These are phyloP conservation scores for Theodoxus fluviatilis DNA, from an alignment of 2,888 invertebrate genomes.

Conservation along the genomic window DNA sequence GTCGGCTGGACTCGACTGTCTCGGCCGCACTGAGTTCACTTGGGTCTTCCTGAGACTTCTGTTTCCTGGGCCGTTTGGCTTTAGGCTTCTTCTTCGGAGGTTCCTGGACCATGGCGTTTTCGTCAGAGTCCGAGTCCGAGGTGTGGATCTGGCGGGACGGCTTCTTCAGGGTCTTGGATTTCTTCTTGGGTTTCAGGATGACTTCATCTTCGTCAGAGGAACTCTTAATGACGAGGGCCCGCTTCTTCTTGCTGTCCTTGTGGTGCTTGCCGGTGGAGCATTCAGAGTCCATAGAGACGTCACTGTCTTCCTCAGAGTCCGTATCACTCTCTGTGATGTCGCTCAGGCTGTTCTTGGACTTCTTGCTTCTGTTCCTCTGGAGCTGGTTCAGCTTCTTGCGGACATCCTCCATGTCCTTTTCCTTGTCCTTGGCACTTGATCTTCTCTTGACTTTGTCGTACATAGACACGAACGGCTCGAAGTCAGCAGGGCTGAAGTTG, in stretches of 20 bases:
- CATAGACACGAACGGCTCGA: conserved; percentile 92
- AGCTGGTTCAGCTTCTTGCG: conserved; percentile 41
- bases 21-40: conserved; percentile 22
- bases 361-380: conserved; percentile 50
- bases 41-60: conserved; percentile 34
- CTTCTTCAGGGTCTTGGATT: conserved; percentile 32
- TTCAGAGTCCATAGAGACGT: conserved; percentile 22
- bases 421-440: conserved; percentile 49
- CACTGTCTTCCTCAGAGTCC: conserved; percentile 43
- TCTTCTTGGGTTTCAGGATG: conserved; percentile 34
- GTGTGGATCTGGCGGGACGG: conserved; percentile 35
- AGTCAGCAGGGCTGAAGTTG: conserved; percentile 31
- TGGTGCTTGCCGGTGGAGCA: conserved; percentile 19
- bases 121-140: conserved; percentile 37
- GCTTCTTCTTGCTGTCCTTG: conserved; percentile 28
- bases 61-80: conserved; percentile 34
- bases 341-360: conserved; percentile 39
- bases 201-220: conserved; percentile 31
- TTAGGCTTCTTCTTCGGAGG: conserved; percentile 28
- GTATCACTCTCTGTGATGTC: conserved; percentile 45
- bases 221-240: conserved; percentile 29
- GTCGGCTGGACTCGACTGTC: no score
- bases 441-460: conserved; percentile 78
- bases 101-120: conserved; percentile 28
- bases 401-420: conserved; percentile 64